Conservation (phyloP, 2,888 invertebrate species). For the Drosophila helvetica region DNA sequence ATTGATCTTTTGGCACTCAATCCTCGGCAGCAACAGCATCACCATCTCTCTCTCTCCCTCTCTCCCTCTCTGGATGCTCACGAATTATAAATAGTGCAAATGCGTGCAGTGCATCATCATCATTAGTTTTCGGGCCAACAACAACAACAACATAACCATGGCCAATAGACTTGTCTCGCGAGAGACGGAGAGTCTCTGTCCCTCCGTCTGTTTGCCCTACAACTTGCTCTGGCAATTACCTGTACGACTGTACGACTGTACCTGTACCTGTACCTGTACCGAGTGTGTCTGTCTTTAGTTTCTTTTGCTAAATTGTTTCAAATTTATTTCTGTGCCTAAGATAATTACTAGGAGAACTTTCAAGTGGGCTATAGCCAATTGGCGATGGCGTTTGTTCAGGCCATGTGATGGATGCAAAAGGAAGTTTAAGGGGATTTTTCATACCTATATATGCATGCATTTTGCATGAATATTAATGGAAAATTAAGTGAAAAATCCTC, state of each 20-base stretch:
- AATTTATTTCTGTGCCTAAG: conserved; percentile 58
- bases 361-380: not conserved
- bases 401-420: not conserved
- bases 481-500: no score
- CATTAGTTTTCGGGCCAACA: conserved; percentile 74
- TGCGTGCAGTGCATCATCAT: conserved; percentile 80
- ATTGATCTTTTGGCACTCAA: conserved; percentile 82
- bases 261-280: conserved; percentile 20
- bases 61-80: conserved; percentile 46
- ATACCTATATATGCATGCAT: no score
- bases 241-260: conserved; percentile 24
- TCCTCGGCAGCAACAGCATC: conserved; percentile 22
- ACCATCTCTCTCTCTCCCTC: not conserved
- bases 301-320: conserved; percentile 72
- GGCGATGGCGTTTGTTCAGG: not conserved
- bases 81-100: conserved; percentile 81
- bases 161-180: conserved; percentile 71
- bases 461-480: no score
- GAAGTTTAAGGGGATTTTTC: no score
- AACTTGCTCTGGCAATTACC: conserved; percentile 46
- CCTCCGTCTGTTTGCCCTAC: conserved; percentile 51
- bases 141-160: conserved; percentile 14
- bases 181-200: not conserved
- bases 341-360: conserved; percentile 7
- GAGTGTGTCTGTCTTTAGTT: conserved; percentile 33